Conservation (phyloP, 2,888 invertebrate genomes). For the Agonopterix arenella region DNA sequence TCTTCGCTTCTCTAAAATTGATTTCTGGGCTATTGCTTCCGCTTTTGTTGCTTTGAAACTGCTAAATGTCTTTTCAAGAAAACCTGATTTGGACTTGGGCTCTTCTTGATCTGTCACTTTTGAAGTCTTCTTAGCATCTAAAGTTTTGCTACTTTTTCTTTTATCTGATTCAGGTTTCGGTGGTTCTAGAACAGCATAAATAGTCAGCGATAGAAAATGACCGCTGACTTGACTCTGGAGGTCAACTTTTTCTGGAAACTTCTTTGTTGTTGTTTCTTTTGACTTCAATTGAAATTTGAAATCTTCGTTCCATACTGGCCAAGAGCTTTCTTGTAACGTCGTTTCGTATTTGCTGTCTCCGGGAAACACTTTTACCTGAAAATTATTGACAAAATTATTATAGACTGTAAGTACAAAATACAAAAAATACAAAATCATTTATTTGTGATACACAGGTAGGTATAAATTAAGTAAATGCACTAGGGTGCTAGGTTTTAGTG, state of each 20-base stretch:
- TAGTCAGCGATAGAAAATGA: conserved; percentile 81
- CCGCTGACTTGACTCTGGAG: conserved; percentile 78
- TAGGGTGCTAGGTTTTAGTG: too few relatives aligned
- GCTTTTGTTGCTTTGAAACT: conserved; percentile 65
- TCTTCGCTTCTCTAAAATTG: conserved; percentile 78
- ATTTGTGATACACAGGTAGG: too few relatives aligned
- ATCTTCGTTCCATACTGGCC: conserved; percentile 89
- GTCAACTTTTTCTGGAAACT: conserved; percentile 61
- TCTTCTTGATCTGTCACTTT: conserved; percentile 65
- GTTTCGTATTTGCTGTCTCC: conserved; percentile 87
- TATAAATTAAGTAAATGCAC: too few relatives aligned
- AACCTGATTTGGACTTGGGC: conserved; percentile 62
- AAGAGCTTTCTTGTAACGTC: conserved; percentile 83
- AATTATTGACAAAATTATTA: conserved; percentile 15
- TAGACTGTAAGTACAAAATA: too few relatives aligned
- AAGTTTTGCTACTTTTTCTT: conserved; percentile 47
- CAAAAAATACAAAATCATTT: too few relatives aligned
- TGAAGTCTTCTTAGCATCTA: conserved; percentile 46
- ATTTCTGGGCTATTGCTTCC: conserved; percentile 62
- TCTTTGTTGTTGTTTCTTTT: conserved; percentile 68
- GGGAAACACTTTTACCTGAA: conserved; percentile 86
- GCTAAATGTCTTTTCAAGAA: conserved; percentile 68
- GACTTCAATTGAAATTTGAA: conserved; percentile 81
- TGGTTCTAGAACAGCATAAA: conserved; percentile 81
- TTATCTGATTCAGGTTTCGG: conserved; percentile 60